These are phyloP conservation scores for Eriosoma lanigerum DNA, from an alignment of 1,140 invertebrate species.

Conservation along the genomic window DNA sequence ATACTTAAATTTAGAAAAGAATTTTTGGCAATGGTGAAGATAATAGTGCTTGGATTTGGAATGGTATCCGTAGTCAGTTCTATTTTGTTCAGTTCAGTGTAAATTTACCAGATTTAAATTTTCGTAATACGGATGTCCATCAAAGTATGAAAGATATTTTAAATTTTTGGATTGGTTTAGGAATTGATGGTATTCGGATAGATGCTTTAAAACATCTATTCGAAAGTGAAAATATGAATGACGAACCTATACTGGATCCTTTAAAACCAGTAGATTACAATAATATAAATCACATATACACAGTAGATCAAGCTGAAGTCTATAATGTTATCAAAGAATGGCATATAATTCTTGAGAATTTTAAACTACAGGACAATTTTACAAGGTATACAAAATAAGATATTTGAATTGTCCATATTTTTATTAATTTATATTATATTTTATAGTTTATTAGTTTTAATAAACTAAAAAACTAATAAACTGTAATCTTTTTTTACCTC, in stretches of 20 bases:
- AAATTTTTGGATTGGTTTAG: slow-evolving; percentile 67
- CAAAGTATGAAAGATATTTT: slow-evolving; percentile 63
- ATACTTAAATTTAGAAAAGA: slow-evolving; percentile 5
- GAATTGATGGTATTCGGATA: slow-evolving; percentile 72
- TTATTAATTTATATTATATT: no score
- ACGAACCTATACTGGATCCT: slow-evolving; percentile 56
- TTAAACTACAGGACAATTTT: background rate
- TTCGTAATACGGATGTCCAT: slow-evolving; percentile 64
- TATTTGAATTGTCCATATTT: no score
- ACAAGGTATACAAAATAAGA: no score
- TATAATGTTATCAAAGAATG: slow-evolving; percentile 62
- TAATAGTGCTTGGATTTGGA: slow-evolving; percentile 72
- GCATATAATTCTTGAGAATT: slow-evolving; percentile 28
- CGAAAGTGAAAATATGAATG: slow-evolving; percentile 58
- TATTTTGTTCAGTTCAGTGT: slow-evolving; percentile 73
- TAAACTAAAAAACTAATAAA: no score
- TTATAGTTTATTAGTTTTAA: no score
- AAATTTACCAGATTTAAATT: slow-evolving; percentile 76
- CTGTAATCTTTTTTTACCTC: no score
- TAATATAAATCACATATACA: slow-evolving; percentile 64
- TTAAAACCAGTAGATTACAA: background rate
- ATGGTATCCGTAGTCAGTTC: slow-evolving; percentile 67
- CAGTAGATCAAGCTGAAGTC: slow-evolving; percentile 65
- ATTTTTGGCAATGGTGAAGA: slow-evolving; percentile 55
- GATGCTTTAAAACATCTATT: slow-evolving; percentile 63